Base-by-base conservation (phyloP, 1,140 invertebrate species). In the Asbolus verrucosus region DNA sequence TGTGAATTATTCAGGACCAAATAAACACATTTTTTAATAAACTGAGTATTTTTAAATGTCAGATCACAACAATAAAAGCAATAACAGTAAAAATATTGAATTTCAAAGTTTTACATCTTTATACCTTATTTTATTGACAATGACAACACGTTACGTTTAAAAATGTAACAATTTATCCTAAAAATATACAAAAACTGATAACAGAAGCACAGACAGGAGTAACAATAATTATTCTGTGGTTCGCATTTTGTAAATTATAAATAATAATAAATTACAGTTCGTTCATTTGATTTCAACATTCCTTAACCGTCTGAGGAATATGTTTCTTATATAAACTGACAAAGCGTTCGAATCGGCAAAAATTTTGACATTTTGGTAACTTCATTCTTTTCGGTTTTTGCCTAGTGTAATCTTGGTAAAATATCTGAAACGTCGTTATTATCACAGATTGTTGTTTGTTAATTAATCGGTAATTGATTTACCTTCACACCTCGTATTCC, bases 301-400 rank as follows among this genome's bases (percentile, higher is more conserved):
- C 72, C 9, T 60, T 68, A 15, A 65, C 65, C 2, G 59, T 11
- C 11, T 54, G n/a, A 27, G 46, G 46, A 19, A 54, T 27, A 54
- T 54, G 27, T 11, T 27, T 54, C 18, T 54, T 54, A 14, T 54
- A 54, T 1, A 68, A 9, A 2, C 14, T 68, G 14, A 24, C 50
- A 43, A 81, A 81, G 19, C 74, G 75, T 3, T 80, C 73, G 9
- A 81, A 63, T n/a, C 75, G 71, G 36, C 80, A 82, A 62, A 78
- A 65, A 13, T 76, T 70, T 0, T 73, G 65, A 31, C 77, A 77
- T 4, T 41, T 65, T 4, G 75, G 63, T 39, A 82, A 66, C 38
- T 69, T 70, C 3, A 79, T 39, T 24, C 50, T 9, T 38, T 72
- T 68, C 6, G 74, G 67, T 24, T 69, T 50, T 8, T 50, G 19